Evolutionary conservation across 2,888 invertebrate species (phyloP).

Genomic region (Chaetoderma sp.): DNA sequence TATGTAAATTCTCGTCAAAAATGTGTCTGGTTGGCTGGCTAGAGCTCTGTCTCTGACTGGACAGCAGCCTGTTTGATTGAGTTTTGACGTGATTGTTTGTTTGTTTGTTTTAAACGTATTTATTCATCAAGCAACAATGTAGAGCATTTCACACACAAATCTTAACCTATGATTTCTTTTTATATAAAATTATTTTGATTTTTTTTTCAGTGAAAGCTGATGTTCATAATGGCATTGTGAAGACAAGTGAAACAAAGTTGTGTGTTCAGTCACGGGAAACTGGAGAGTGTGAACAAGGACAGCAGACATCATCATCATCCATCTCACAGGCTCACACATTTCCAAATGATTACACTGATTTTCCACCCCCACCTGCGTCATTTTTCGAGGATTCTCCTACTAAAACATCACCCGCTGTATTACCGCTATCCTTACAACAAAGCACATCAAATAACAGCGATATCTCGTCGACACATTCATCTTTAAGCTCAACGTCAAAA

Average conservation of each 20-base stretch:
- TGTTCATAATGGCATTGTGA: too few species aligned
- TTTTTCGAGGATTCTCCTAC: background rate
- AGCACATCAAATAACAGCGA: slow-evolving; percentile 9
- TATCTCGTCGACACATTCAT: slow-evolving; percentile 2
- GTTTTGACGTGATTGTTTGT: too few species aligned
- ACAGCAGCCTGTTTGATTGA: too few species aligned
- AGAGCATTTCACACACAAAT: too few species aligned
- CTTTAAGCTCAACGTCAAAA: slow-evolving; percentile 8
- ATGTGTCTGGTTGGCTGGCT: too few species aligned
- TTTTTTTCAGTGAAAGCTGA: background rate
- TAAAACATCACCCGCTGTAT: background rate
- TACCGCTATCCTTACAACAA: background rate
- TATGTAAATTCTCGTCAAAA: too few species aligned
- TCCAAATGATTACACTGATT: background rate
- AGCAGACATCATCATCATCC: background rate
- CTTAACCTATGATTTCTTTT: too few species aligned
- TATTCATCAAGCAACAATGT: too few species aligned
- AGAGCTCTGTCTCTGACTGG: too few species aligned
- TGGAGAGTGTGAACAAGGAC: slow-evolving; percentile 14
- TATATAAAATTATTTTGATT: too few species aligned
- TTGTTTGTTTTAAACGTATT: too few species aligned
- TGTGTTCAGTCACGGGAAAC: slow-evolving; percentile 9
- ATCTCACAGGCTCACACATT: background rate
- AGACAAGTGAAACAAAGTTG: background rate
- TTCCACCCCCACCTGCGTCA: background rate